These are phyloP conservation scores for Dryobates pubescens DNA, from an alignment of 2,797 vertebrate genomes.

Conservation along the genomic window DNA sequence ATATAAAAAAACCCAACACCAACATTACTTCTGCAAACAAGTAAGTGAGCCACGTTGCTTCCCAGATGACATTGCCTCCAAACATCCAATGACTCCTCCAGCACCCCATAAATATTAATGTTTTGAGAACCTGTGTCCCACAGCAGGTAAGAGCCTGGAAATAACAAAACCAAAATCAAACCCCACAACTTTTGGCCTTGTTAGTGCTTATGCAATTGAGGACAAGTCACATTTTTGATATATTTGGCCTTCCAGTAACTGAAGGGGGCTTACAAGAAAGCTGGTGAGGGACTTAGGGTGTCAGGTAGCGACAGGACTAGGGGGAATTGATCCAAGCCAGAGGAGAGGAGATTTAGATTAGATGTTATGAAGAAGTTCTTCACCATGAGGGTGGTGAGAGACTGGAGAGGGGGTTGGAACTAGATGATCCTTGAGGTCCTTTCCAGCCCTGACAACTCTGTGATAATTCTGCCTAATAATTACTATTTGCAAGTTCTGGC, in stretches of 20 bases:
- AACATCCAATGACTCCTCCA: background rate
- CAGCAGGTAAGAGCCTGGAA: background rate
- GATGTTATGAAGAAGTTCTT: too few relatives aligned
- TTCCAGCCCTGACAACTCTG: too few relatives aligned
- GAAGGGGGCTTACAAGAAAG: too few relatives aligned
- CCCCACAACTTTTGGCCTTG: background rate
- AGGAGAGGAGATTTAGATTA: too few relatives aligned
- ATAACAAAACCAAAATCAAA: background rate
- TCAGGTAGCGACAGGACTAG: too few relatives aligned
- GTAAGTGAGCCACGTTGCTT: background rate
- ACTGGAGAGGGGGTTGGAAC: too few relatives aligned
- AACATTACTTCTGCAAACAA: background rate
- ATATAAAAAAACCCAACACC: background rate
- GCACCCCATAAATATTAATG: background rate
- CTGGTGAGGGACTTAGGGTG: too few relatives aligned
- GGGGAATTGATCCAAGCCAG: too few relatives aligned
- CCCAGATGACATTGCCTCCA: background rate
- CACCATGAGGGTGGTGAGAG: too few relatives aligned
- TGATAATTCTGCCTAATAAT: background rate
- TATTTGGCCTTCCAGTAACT: too few relatives aligned
- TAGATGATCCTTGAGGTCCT: too few relatives aligned
- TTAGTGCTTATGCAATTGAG: background rate
- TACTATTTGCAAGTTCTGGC: slow-evolving; percentile 8
- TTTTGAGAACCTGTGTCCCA: background rate
- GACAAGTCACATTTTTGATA: background rate